Evolutionary conservation across 2,888 invertebrate species (phyloP).

Genomic region (Elegia similella): DNA sequence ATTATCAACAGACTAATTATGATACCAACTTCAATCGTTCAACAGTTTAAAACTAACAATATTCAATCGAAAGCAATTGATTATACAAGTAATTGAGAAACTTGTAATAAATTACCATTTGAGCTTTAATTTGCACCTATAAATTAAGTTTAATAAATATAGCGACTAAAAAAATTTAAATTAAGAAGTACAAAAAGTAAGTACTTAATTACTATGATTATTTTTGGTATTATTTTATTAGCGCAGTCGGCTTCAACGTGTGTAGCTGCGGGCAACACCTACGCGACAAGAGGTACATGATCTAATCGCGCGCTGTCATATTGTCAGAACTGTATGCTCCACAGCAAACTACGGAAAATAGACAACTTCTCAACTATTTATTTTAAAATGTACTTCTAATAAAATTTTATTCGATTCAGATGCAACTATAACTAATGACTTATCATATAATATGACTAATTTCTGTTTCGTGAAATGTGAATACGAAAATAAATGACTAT

Average conservation of each 20-base stretch:
- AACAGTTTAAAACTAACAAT: not conserved
- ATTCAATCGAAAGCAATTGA: not conserved
- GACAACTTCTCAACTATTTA: constrained; percentile 56
- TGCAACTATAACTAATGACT: constrained; percentile 49
- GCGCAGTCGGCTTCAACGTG: not conserved
- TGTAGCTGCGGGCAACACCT: constrained; percentile 12
- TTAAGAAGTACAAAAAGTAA: constrained; percentile 1
- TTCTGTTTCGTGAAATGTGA: constrained; percentile 39
- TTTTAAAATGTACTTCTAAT: constrained; percentile 40
- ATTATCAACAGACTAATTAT: not conserved
- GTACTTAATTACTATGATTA: constrained; percentile 1
- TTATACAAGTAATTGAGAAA: not conserved
- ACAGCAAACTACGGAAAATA: constrained; percentile 73
- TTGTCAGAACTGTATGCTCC: constrained; percentile 52
- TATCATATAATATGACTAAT: constrained; percentile 32
- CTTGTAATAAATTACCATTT: not conserved
- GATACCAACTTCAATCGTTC: not conserved
- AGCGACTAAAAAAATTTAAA: not conserved
- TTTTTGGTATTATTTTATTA: constrained; percentile 5
- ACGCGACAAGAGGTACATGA: constrained; percentile 27
- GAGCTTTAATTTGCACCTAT: not conserved
- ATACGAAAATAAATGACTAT: constrained; percentile 69
- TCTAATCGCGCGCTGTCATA: constrained; percentile 43
- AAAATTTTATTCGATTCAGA: constrained; percentile 54
- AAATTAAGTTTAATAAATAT: not conserved